Evolutionary conservation across 2,888 invertebrate genomes (phyloP).

Genomic region (Cerceris ruficornis): DNA sequence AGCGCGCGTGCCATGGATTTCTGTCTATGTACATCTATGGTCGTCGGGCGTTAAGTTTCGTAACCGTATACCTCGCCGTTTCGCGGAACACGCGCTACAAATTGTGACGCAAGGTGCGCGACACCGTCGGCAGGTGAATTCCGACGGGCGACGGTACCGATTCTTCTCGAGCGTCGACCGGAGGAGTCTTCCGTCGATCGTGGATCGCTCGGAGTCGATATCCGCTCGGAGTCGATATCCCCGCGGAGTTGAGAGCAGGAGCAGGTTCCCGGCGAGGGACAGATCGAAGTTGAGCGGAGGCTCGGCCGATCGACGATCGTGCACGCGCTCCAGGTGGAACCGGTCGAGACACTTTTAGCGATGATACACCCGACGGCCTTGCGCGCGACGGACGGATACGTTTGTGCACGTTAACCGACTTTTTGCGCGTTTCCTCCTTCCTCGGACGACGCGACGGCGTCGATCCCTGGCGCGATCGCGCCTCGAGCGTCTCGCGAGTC

Average conservation of each 20-base stretch:
- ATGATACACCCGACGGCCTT: constrained; percentile 67
- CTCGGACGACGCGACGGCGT: not conserved
- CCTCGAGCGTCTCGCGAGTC: not conserved
- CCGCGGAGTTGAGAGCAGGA: too few relatives aligned
- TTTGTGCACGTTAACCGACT: constrained; percentile 34
- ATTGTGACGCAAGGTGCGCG: constrained; percentile 31
- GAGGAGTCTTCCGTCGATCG: too few relatives aligned
- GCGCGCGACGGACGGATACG: constrained; percentile 24
- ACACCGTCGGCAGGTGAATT: not conserved
- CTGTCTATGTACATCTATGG: constrained; percentile 54
- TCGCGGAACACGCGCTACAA: constrained; percentile 36
- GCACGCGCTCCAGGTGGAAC: constrained; percentile 57
- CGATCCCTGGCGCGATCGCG: too few relatives aligned
- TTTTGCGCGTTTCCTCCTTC: constrained; percentile 39
- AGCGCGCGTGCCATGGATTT: constrained; percentile 54
- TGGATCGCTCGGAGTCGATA: too few relatives aligned
- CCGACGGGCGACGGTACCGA: not conserved
- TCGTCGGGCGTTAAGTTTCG: constrained; percentile 50
- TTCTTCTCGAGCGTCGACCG: too few relatives aligned
- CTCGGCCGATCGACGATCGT: constrained; percentile 38
- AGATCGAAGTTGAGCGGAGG: too few relatives aligned
- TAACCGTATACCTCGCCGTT: constrained; percentile 36
- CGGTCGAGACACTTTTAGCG: constrained; percentile 74
- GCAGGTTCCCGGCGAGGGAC: too few relatives aligned
- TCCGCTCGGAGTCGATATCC: too few relatives aligned